These are phyloP conservation scores for Apotomis turbidana DNA, from an alignment of 2,888 invertebrate species.

Conservation along the genomic window DNA sequence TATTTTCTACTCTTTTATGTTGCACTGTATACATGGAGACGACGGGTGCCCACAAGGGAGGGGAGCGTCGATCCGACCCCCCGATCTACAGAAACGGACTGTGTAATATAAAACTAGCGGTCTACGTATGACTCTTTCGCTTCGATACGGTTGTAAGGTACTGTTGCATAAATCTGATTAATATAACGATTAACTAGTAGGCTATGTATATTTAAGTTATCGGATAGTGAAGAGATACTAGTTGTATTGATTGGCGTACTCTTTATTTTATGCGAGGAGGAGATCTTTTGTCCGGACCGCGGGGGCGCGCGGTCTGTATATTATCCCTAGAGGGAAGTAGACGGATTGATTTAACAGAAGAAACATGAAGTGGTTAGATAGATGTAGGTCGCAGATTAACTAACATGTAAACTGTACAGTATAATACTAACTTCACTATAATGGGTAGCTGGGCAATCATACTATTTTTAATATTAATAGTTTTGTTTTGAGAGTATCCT, in stretches of 20 bases:
- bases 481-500: constrained; percentile 66
- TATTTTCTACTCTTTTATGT: no score
- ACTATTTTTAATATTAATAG: constrained; percentile 77
- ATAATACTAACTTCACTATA: constrained; percentile 78
- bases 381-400: constrained; percentile 70
- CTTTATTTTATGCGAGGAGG: constrained; percentile 56
- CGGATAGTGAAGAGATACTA: constrained; percentile 68
- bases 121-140: constrained; percentile 69
- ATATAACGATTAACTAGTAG: constrained; percentile 74
- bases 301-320: constrained; percentile 22
- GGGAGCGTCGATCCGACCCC: neutral
- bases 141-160: constrained; percentile 78
- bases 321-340: constrained; percentile 59
- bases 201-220: constrained; percentile 69
- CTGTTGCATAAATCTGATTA: constrained; percentile 81
- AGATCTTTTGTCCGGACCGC: constrained; percentile 45
- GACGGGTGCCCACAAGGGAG: no score
- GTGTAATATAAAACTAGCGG: constrained; percentile 58
- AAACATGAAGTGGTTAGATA: constrained; percentile 67
- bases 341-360: constrained; percentile 55
- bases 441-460: constrained; percentile 83
- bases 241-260: constrained; percentile 58
- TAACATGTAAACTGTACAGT: constrained; percentile 77
- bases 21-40: no score
- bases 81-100: constrained; percentile 46